phyloP scores from a whole-genome alignment of 2,888 invertebrate species.

The Heliconius charithonia region DNA sequence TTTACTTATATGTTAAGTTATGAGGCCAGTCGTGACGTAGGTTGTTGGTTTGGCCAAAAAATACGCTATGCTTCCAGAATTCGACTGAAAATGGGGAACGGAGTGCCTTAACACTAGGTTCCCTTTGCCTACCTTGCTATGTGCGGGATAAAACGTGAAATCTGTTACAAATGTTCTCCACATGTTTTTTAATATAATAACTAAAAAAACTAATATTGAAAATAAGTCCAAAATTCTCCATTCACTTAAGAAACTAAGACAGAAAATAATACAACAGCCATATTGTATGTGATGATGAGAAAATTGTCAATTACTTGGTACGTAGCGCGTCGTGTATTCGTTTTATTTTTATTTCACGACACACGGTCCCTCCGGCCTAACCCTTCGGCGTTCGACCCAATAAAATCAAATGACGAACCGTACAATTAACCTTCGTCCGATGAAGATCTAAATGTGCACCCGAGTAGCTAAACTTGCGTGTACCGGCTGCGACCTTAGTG shows the following conservation, averaged over 20 bases:
- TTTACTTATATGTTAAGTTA: neutral
- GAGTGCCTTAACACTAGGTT: no score
- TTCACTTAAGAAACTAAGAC: neutral
- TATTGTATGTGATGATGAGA: slow-evolving; percentile 32
- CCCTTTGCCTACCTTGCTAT: no score
- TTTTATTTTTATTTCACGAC: slow-evolving; percentile 53
- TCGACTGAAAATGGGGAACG: no score
- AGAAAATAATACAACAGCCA: neutral
- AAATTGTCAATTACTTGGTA: slow-evolving; percentile 38
- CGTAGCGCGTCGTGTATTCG: slow-evolving; percentile 37
- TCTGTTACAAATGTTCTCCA: no score
- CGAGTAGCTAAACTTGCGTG: slow-evolving; percentile 32
- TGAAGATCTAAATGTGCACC: slow-evolving; percentile 43
- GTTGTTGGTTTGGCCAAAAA: no score
- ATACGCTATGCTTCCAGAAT: no score
- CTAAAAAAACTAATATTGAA: neutral
- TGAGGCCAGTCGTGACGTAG: no score
- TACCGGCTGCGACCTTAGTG: slow-evolving; percentile 12
- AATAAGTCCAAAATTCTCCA: neutral
- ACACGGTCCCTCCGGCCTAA: slow-evolving; percentile 55
- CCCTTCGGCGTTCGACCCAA: slow-evolving; percentile 56
- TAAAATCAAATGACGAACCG: slow-evolving; percentile 62
- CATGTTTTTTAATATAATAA: no score
- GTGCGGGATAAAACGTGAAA: no score
- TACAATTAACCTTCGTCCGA: slow-evolving; percentile 60